Base-by-base conservation (phyloP, 2,113 vertebrate species). In the Notothenia rossii region DNA sequence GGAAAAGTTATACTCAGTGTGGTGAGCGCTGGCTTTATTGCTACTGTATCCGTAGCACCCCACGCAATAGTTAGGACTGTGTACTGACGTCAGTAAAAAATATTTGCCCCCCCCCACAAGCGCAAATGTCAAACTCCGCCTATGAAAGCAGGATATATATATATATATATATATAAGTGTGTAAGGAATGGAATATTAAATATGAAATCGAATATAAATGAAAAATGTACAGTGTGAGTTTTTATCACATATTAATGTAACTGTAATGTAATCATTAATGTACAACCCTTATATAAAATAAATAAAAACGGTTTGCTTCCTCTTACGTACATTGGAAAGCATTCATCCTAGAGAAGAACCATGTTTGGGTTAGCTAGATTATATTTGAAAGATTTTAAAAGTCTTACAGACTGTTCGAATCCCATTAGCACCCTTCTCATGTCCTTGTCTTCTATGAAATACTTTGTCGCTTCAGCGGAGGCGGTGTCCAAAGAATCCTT, bases 351-450 rank as follows among this genome's bases (percentile, higher is more conserved):
- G n/a, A 25, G 10, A 56, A 49, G 49, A 67, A 33, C 18, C 8
- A n/a, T 43, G 46, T 46, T 71, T 18, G 18, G 55, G 22, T 2
- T n/a, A 29, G 15, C 46, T 22, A 11, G 22, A 53, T 8, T 33
- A n/a, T 0, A 29, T 4, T 45, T 1, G 4, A 10, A 18, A 7
- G 5, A 14, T 10, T 51, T 60, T 25, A 10, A 71, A 7, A 18
- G 9, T 60, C 3, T 89, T 88, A 92, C 89, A 7, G 1, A 1
- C 0, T 0, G 3, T 1, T 0, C 36, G 91, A 86, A 0, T 0
- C 0, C 45, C 1, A 0, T 40, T 7, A 92, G 58, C 1, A 7
- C 0, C 0, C 0, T 0, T 10, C 3, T 29, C 0, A 13, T 0
- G 0, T 1, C 43, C 0, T 71, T 0, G 0, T 62, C 0, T 0